These are phyloP conservation scores for Neotoma lepida DNA, from an alignment of 2,113 vertebrate species.

Conservation along the genomic window DNA sequence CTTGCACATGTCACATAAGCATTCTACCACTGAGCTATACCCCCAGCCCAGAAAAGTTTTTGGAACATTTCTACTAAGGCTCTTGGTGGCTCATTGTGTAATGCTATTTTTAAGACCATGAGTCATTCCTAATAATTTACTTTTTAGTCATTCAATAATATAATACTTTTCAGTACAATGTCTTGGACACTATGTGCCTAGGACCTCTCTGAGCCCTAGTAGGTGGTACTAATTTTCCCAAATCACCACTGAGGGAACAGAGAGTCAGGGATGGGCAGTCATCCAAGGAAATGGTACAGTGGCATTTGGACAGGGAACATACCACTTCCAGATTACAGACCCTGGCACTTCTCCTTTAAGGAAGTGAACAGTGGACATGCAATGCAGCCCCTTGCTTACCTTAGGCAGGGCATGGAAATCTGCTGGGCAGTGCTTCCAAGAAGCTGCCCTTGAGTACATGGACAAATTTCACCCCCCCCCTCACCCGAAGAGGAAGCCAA, in stretches of 20 bases:
- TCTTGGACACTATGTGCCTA: neutral
- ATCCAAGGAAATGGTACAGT: neutral
- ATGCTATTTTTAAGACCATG: neutral
- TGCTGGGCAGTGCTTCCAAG: neutral
- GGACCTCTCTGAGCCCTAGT: neutral
- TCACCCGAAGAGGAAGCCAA: neutral
- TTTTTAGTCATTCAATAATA: neutral
- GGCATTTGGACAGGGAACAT: neutral
- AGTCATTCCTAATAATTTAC: neutral
- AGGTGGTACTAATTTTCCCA: neutral
- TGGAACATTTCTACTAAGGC: neutral
- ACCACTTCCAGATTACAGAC: neutral
- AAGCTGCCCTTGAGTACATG: neutral
- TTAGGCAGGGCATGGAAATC: accelerated
- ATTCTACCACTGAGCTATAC: neutral
- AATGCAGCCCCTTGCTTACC: neutral
- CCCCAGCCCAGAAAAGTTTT: neutral
- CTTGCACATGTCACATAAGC: neutral
- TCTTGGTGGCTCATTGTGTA: neutral
- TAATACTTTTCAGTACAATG: neutral
- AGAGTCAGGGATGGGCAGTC: neutral
- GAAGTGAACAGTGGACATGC: neutral
- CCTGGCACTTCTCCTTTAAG: neutral
- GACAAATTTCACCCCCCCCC: neutral
- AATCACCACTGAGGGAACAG: neutral